These are phyloP conservation scores for Blastobasis lacticolella DNA, from an alignment of 2,888 invertebrate genomes.

Conservation along the genomic window DNA sequence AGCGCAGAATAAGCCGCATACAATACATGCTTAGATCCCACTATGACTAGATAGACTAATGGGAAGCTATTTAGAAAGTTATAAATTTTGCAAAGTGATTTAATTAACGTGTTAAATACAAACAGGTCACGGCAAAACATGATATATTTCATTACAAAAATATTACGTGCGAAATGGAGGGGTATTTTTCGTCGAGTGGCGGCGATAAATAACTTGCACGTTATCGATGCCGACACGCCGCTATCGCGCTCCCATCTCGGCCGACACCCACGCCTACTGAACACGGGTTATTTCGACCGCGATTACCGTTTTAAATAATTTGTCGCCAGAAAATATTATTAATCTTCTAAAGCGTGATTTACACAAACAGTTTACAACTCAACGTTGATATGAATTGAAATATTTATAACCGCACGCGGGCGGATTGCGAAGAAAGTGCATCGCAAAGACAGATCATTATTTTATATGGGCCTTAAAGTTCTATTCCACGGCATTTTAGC, in stretches of 20 bases:
- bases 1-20: too few species aligned
- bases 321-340: slow-evolving; percentile 35
- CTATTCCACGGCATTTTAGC: slow-evolving; percentile 48
- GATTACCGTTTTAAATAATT: slow-evolving; percentile 49
- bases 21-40: too few species aligned
- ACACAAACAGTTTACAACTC: slow-evolving; percentile 16
- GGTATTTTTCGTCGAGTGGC: slow-evolving; percentile 27
- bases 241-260: slow-evolving; percentile 42
- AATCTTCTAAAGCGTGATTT: slow-evolving; percentile 29
- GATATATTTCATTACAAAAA: not conserved
- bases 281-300: slow-evolving; percentile 23
- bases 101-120: too few species aligned
- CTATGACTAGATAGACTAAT: too few species aligned
- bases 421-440: slow-evolving; percentile 26
- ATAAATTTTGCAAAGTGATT: too few species aligned
- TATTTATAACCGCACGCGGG: slow-evolving; percentile 31
- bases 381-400: slow-evolving; percentile 14
- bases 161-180: slow-evolving; percentile 3
- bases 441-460: slow-evolving; percentile 41
- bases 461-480: slow-evolving; percentile 57
- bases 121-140: too few species aligned
- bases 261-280: slow-evolving; percentile 41
- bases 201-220: slow-evolving; percentile 38
- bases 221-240: slow-evolving; percentile 45
- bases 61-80: too few species aligned